Evolutionary conservation across 2,113 vertebrate genomes (phyloP).

Genomic region (Circaetus cinerascens): DNA sequence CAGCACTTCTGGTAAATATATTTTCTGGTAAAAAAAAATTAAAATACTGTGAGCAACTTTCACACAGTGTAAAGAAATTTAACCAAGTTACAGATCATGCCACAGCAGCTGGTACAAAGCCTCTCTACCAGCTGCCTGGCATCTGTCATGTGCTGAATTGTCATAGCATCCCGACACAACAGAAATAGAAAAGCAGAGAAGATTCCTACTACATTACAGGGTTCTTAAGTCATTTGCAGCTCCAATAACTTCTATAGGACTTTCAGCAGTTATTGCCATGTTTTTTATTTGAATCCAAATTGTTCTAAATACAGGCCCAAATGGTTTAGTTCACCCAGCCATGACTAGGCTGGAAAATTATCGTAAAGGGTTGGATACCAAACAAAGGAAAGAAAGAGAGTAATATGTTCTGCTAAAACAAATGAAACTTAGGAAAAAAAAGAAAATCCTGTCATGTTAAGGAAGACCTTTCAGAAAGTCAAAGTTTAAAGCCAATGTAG

Average conservation of each 20-base stretch:
- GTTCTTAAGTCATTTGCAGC: not conserved
- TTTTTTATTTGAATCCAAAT: not conserved
- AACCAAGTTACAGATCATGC: not conserved
- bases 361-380: not conserved
- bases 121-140: not conserved
- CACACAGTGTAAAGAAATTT: not conserved
- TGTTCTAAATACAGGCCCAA: constrained; percentile 13
- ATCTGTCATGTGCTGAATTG: not conserved
- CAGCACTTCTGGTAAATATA: not conserved
- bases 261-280: not conserved
- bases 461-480: not conserved
- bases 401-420: not conserved
- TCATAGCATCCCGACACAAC: not conserved
- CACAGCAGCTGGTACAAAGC: not conserved
- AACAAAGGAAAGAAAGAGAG: constrained; percentile 14
- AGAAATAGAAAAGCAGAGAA: constrained; percentile 1
- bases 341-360: not conserved
- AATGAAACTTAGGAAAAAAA: not conserved
- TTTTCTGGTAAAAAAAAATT: not conserved
- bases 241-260: not conserved
- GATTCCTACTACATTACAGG: not conserved
- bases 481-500: not conserved
- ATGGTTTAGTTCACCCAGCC: not conserved
- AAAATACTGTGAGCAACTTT: not conserved
- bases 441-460: not conserved